These are phyloP conservation scores for Dolomedes plantarius DNA, from an alignment of 2,888 invertebrate genomes.

Conservation along the genomic window DNA sequence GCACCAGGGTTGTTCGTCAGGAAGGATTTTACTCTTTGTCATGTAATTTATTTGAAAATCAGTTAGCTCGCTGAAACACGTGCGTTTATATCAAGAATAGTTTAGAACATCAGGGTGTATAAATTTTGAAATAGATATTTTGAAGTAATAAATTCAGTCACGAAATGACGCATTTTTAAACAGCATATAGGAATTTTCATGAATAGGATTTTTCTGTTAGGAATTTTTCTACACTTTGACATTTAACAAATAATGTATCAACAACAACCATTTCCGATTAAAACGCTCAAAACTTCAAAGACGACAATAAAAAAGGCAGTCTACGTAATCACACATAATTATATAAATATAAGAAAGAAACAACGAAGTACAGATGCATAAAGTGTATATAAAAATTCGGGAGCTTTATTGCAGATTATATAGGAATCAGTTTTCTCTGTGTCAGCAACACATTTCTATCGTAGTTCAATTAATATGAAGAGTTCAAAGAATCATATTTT, in stretches of 20 bases:
- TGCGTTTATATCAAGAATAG: constrained; percentile 10
- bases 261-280: constrained; percentile 53
- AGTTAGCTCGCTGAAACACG: constrained; percentile 37
- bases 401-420: constrained; percentile 68
- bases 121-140: neutral
- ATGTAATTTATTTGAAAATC: constrained; percentile 29
- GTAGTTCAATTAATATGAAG: neutral
- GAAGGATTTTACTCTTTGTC: constrained; percentile 34
- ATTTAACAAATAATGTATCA: neutral
- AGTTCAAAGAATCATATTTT: neutral
- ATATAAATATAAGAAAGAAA: constrained; percentile 56
- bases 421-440: constrained; percentile 68
- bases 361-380: constrained; percentile 48
- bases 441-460: constrained; percentile 22
- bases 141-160: constrained; percentile 57
- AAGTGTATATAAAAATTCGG: constrained; percentile 67
- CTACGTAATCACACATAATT: constrained; percentile 47
- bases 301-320: constrained; percentile 42
- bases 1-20: constrained; percentile 38
- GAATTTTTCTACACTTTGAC: no score
- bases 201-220: no score
- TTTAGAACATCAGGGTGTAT: neutral
- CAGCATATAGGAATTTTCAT: no score
- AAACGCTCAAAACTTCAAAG: constrained; percentile 32
- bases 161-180: no score